Conservation (phyloP, 2,113 vertebrate species). For the Perognathus longimembris region DNA sequence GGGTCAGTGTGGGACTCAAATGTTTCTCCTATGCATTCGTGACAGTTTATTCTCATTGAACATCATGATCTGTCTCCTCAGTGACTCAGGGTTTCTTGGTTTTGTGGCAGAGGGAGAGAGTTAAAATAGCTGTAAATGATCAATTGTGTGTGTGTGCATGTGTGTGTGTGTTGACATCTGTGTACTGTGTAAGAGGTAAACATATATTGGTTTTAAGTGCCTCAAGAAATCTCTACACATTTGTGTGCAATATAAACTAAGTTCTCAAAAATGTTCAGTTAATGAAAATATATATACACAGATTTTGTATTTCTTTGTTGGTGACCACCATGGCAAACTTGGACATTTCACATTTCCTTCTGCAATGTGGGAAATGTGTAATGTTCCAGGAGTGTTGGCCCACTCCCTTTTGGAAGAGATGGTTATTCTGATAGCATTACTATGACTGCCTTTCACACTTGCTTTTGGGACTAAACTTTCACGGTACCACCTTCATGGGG, state of each 20-base stretch:
- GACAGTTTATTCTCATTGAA: not conserved
- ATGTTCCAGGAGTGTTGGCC: not conserved
- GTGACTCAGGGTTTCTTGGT: conserved; percentile 5
- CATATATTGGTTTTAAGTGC: conserved; percentile 3
- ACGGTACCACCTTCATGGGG: conserved; percentile 20
- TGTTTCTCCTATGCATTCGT: not conserved
- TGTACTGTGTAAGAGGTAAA: not conserved
- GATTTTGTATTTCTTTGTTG: not conserved
- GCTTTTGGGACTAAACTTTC: not conserved
- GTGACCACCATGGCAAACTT: not conserved
- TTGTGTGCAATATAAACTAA: conserved; percentile 26
- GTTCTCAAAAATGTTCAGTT: not conserved
- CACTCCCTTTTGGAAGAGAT: conserved; percentile 8
- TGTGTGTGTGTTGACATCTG: not conserved
- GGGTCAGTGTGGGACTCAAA: not conserved
- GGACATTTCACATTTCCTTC: conserved; percentile 14
- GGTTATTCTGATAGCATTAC: conserved; percentile 5
- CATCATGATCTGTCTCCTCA: not conserved
- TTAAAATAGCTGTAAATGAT: conserved; percentile 43
- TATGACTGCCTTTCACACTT: not conserved
- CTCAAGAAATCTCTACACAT: not conserved
- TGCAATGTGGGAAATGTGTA: conserved; percentile 30
- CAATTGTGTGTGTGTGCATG: not conserved
- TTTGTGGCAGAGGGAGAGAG: not conserved
- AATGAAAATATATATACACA: not conserved